Base-by-base conservation (phyloP, 92 coral and sea anemone species). In the Epizoanthus stellaris region DNA sequence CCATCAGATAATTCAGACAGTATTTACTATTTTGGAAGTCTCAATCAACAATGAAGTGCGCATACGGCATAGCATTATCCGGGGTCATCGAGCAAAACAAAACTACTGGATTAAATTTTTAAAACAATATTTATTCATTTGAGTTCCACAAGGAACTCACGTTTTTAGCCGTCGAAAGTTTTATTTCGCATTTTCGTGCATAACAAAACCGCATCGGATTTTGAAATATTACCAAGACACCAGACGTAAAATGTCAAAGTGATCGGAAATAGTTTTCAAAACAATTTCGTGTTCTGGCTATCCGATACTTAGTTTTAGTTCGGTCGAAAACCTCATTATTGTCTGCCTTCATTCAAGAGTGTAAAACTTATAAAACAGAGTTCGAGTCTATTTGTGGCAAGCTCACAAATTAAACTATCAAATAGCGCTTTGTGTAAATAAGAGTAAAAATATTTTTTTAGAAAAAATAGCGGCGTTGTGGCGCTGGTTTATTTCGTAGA, bases 1-100 rank as follows among this genome's bases (percentile, higher is more conserved):
- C 15, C 82, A 20, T 8, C 53, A 57, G 57, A 59, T 40, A 57
- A 25, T 45, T 45, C 59, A 43, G 83, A 79, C 71, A 60, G 69
- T n/a, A n/a, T n/a, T n/a, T n/a, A n/a, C n/a, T 62, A 63, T 79
- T 59, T 79, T 63, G 59, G 53, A 63, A 40, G 61, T 79, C 65
- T 79, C 83, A 79, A 79, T 79, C 83, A 79, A 79, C 83, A 45
- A 40, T 19, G 39, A 79, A 79, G 71, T 79, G 72, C 21, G n/a
- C n/a, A n/a, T n/a, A n/a, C n/a, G n/a, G 61, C 23, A 79, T 79
- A 23, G 19, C 14, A 42, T 42, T 63, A 79, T 79, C 61, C 12
- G 72, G 40, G 60, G 83, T 79, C 72, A 79, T 60, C n/a, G 69
- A 66, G 82, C 62, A 61, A 77, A 9, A 39, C 67, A 57, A 76